Evolutionary conservation across 35 echinoderm and acorn worm genomes (phyloP), one percentile per base, ranked within the genome.

Genomic region (Stichopus chloronotus): DNA sequence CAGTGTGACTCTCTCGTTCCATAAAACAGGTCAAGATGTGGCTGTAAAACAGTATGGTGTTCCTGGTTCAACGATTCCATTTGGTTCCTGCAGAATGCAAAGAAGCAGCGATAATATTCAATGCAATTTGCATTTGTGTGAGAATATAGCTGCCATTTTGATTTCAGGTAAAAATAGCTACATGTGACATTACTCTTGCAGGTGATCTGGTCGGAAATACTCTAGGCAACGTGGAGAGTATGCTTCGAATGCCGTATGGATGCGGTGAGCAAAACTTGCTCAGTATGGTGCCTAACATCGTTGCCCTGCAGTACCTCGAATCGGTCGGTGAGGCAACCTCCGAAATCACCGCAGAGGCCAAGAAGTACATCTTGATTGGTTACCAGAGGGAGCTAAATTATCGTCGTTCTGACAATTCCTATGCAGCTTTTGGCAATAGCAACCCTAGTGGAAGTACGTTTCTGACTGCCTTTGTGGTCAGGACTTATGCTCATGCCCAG

Each of bases 331-430:
- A 96, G 58, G 52, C 74, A 7, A 78, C 89, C 14, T 11, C 89
- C 56, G 89, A 76, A 61, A 61, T 91, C 12, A 69, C 72, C 25
- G 54, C 0, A 13, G 21, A 91, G 74, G 89, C 89, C 17, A 91
- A 91, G 53, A 88, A 65, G 53, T 68, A 84, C 87, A 97, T 97
- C 86, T 59, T 86, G 57, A 79, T 21, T 19, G 97, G 97, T 13
- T 98, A 98, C 85, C 97, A 98, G 65, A 91, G 97, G 4, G 95
- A 98, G 71, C 89, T 98, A 53, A 98, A 92, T 30, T 98, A 98
- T 12, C 92, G 95, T 56, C 94, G 93, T 54, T 8, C 58, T 6
- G 97, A 98, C 63, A 89, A 71, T 87, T 98, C 97, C 1, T 98
- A 96, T 77, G 92, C 94, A 4, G 97, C 94, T 1, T 98, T 98